A percentile compares a stretch with the other conserved stretches of the same genome.
phyloP scores from a whole-genome alignment of 2,888 invertebrate genomes.

The Neoaliturus tenellus region DNA sequence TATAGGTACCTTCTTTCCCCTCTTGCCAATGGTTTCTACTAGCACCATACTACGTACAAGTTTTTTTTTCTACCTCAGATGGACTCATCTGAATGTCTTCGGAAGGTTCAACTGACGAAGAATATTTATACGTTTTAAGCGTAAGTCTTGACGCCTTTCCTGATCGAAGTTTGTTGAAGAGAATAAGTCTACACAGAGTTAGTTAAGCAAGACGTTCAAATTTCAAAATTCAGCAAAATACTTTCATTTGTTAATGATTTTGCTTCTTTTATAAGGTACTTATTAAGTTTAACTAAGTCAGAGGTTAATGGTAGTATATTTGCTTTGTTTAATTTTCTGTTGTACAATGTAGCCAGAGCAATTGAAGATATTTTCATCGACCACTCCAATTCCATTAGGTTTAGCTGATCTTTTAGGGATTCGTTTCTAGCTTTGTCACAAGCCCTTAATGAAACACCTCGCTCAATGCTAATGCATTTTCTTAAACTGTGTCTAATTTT shows the following conservation, averaged over 20 bases:
- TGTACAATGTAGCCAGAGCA: constrained; percentile 12
- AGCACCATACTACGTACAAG: background rate
- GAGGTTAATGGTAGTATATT: background rate
- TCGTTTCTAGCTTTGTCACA: background rate
- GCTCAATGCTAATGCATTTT: constrained; percentile 7
- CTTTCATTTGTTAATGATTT: background rate
- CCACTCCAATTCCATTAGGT: constrained; percentile 26
- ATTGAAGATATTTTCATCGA: background rate
- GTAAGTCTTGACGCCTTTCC: background rate
- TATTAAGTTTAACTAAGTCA: background rate
- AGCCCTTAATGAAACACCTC: background rate
- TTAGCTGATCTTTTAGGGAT: background rate
- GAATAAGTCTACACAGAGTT: background rate
- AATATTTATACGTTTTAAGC: background rate
- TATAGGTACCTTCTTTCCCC: constrained; percentile 1
- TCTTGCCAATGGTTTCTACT: background rate
- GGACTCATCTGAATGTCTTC: background rate
- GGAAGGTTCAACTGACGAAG: background rate
- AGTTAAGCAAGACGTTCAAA: background rate
- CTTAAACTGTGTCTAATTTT: background rate
- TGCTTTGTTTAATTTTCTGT: background rate
- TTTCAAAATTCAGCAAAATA: background rate
- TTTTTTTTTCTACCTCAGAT: constrained; percentile 8
- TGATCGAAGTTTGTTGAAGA: background rate
- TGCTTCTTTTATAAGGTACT: background rate